phyloP scores from a whole-genome alignment of 2,797 vertebrate species.

The Helostoma temminkii region DNA sequence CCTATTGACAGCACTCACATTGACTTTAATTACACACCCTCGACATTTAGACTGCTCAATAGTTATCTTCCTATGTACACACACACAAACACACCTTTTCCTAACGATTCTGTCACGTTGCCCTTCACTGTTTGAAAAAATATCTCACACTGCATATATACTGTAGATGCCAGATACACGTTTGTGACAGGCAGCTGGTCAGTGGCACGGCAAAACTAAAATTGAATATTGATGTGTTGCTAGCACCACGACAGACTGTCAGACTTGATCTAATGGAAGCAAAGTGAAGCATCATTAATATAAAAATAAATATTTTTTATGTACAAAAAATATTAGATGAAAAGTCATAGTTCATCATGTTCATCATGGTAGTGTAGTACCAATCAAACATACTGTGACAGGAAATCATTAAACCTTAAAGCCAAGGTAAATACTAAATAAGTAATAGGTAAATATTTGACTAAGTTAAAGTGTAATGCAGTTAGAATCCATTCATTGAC shows the following conservation, averaged over 20 bases:
- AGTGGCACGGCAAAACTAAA: constrained; percentile 37
- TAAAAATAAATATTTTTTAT: constrained; percentile 8
- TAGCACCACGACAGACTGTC: constrained; percentile 23
- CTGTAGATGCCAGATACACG: constrained; percentile 41
- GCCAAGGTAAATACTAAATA: constrained; percentile 20
- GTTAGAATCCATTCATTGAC: not conserved
- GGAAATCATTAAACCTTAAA: constrained; percentile 3
- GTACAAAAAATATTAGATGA: not conserved
- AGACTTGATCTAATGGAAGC: constrained; percentile 29
- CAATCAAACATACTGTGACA: too few species aligned
- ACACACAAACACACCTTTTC: constrained; percentile 36
- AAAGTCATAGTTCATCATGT: not conserved
- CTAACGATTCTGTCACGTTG: constrained; percentile 56
- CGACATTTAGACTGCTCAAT: constrained; percentile 69
- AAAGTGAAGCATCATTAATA: constrained; percentile 4
- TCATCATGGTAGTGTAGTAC: too few species aligned
- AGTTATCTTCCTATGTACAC: constrained; percentile 39
- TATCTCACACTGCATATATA: constrained; percentile 39
- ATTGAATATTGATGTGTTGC: constrained; percentile 66
- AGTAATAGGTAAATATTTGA: constrained; percentile 16
- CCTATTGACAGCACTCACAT: constrained; percentile 68
- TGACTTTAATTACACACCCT: constrained; percentile 73
- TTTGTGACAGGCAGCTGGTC: constrained; percentile 41
- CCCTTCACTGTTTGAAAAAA: constrained; percentile 61
- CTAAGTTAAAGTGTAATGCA: constrained; percentile 6